These are phyloP conservation scores for Megalops atlanticus DNA, from an alignment of 2,113 vertebrate species.

Conservation along the genomic window DNA sequence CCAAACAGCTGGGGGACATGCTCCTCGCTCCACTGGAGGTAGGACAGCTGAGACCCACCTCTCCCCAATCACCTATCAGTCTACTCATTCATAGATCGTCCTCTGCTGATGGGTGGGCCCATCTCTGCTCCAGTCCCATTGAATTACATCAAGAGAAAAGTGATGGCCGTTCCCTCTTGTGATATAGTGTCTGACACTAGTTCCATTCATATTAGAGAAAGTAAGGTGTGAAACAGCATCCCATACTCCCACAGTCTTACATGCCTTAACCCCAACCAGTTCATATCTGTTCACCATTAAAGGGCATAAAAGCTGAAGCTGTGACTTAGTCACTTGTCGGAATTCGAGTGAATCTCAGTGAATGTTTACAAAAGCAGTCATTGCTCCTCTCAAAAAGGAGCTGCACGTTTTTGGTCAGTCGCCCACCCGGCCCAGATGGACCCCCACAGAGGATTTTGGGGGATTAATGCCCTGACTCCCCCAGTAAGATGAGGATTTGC, in stretches of 20 bases:
- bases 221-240: no score
- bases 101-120: not conserved
- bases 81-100: not conserved
- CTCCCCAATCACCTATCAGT: not conserved
- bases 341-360: not conserved
- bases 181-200: not conserved
- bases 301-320: no score
- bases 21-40: constrained; percentile 89
- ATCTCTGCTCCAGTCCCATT: not conserved
- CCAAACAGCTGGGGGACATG: constrained; percentile 90
- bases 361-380: not conserved
- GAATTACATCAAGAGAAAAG: not conserved
- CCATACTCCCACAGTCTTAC: no score
- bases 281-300: no score
- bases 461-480: not conserved
- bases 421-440: not conserved
- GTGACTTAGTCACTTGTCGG: no score
- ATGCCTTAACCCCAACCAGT: not conserved
- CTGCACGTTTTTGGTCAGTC: not conserved
- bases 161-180: not conserved
- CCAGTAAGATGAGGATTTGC: not conserved
- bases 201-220: not conserved
- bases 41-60: not conserved
- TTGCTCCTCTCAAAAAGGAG: not conserved
- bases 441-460: not conserved